Evolutionary conservation across 2,113 vertebrate genomes (phyloP), one percentile per base, ranked within the genome.

Genomic region (Brachyhypopomus gauderio): DNA sequence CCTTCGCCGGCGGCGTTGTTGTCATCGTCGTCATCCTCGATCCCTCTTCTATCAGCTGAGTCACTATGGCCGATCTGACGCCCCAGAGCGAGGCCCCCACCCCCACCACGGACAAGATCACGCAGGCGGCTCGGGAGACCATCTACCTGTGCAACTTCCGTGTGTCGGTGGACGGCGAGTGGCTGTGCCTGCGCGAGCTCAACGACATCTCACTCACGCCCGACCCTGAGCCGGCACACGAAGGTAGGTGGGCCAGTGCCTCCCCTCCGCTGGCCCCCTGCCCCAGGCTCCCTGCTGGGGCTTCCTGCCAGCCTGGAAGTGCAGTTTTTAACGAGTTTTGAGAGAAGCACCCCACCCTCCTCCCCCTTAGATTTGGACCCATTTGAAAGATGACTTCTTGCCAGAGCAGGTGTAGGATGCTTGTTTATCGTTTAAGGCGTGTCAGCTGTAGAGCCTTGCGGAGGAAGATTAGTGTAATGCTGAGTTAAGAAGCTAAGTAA

Each of bases 91-190:
- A 99, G 83, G 97, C 96, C 90, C 96, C 98, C 87, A 99, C 98
- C 91, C 97, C 97, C 91, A 99, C 97, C 92, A 98, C 96, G 67
- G 98, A 99, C 96, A 99, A 99, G 95, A 99, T 99, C 94, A 99
- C 98, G 77, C 98, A 99, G 93, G 98, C 98, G 79, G 98, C 98
- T 91, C 94, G 98, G 90, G 98, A 99, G 94, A 99, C 98, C 92
- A 98, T 99, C 91, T 99, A 99, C 93, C 95, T 99, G 84, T 99
- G 98, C 94, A 99, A 99, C 95, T 99, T 99, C 90, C 97, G 98
- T 16, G 98, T 99, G 80, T 99, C 98, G 0, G 98, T 99, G 91
- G 98, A 99, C 16, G 98, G 98, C 90, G 98, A 99, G 86, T 99
- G 98, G 98, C 96, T 99, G 20, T 99, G 98, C 90, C 92, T 99